Evolutionary conservation across 2,797 vertebrate species (phyloP).

Genomic region (Platyrinchus mystaceus): DNA sequence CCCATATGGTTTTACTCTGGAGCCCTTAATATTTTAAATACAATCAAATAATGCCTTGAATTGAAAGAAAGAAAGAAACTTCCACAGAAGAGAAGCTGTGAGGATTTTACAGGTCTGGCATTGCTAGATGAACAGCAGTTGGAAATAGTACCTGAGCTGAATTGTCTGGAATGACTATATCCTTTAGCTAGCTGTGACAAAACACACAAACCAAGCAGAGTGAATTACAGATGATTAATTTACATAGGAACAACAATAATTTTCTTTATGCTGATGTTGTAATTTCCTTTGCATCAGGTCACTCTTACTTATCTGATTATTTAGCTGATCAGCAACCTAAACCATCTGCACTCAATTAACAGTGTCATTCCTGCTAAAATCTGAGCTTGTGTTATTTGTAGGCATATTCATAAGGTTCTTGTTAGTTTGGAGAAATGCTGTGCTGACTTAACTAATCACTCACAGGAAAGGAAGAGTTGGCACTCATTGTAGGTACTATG

Average conservation of each 20-base stretch:
- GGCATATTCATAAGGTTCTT: not conserved
- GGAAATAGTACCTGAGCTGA: not conserved
- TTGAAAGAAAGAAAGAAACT: not conserved
- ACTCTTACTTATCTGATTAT: conserved; percentile 12
- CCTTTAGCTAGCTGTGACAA: not conserved
- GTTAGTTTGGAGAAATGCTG: not conserved
- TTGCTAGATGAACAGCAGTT: not conserved
- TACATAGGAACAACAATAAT: not conserved
- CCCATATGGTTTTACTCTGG: not conserved
- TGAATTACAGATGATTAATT: not conserved
- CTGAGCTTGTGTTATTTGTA: not conserved
- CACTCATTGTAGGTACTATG: not conserved
- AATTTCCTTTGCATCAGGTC: conserved; percentile 20
- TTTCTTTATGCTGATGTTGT: not conserved
- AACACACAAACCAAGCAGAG: not conserved
- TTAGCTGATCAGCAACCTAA: not conserved
- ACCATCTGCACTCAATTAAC: conserved; percentile 15
- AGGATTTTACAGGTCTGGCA: not conserved
- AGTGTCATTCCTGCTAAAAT: not conserved
- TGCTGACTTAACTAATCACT: not conserved
- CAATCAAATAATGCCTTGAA: not conserved
- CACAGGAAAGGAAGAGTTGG: not conserved
- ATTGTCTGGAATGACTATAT: not conserved
- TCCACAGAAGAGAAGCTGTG: not conserved
- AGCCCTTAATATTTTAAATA: not conserved